phyloP scores from a whole-genome alignment of 35 echinoderm and acorn worm genomes.

The Ophiothrix spiculata region DNA sequence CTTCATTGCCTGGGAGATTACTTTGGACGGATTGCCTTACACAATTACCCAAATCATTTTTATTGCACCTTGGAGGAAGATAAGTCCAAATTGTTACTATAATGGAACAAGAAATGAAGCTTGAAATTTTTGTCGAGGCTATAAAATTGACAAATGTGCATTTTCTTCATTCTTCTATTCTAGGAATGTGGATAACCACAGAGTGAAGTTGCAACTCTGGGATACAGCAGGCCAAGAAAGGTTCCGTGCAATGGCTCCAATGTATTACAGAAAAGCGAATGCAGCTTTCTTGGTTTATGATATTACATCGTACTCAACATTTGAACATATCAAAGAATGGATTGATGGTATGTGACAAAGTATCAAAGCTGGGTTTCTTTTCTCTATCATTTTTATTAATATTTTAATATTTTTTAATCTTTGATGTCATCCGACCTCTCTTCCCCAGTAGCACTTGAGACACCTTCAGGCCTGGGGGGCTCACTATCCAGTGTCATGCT shows the following conservation, averaged over 20 bases:
- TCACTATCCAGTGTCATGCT: too few species aligned
- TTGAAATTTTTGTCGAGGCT: not conserved
- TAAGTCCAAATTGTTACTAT: not conserved
- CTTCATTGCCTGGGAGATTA: too few species aligned
- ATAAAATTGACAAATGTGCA: too few species aligned
- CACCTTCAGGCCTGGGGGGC: too few species aligned
- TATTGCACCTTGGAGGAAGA: not conserved
- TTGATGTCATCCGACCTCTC: too few species aligned
- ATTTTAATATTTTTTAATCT: too few species aligned
- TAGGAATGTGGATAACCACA: slow-evolving; percentile 92
- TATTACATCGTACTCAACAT: slow-evolving; percentile 66
- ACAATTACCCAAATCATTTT: not conserved
- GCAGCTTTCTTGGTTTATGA: slow-evolving; percentile 96
- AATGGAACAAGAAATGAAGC: not conserved
- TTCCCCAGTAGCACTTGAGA: too few species aligned
- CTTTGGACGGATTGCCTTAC: too few species aligned
- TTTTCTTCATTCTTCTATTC: not conserved
- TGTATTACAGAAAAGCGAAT: slow-evolving; percentile 98
- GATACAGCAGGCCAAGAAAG: slow-evolving; percentile 97
- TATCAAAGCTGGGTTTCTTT: too few species aligned
- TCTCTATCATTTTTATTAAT: too few species aligned
- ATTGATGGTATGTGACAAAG: slow-evolving; percentile 74
- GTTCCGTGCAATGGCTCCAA: slow-evolving; percentile 93
- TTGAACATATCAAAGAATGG: slow-evolving; percentile 84
- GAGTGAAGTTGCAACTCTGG: slow-evolving; percentile 91